Conservation (phyloP, 2,888 invertebrate species). For the Drosophila paracracens region DNA sequence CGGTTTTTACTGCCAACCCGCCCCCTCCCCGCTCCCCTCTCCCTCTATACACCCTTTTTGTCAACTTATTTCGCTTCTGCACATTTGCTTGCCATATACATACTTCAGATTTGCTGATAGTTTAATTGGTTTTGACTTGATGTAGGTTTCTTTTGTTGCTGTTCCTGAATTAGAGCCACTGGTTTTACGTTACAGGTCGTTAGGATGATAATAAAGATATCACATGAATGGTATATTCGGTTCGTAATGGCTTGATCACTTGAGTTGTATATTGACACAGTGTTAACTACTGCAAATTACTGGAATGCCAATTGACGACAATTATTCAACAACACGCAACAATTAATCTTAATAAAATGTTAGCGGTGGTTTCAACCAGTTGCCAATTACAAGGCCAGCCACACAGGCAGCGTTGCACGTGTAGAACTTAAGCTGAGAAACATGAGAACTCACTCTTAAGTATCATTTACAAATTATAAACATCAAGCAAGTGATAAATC, state of each 20-base stretch:
- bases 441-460: conserved; percentile 4
- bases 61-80: conserved; percentile 28
- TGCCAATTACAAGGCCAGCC: conserved; percentile 19
- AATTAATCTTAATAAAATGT: conserved; percentile 3
- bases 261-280: conserved; percentile 24
- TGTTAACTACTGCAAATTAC: conserved; percentile 27
- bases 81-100: conserved; percentile 19
- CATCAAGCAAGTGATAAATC: conserved; percentile 23
- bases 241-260: conserved; percentile 58
- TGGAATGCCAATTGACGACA: conserved; percentile 6
- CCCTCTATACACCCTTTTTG: conserved; percentile 13
- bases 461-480: conserved; percentile 25
- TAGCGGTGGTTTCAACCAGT: background rate
- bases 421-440: conserved; percentile 16
- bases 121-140: conserved; percentile 73
- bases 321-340: background rate
- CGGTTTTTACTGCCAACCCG: conserved; percentile 25
- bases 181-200: conserved; percentile 59
- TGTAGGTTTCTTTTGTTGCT: conserved; percentile 27
- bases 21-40: background rate
- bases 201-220: conserved; percentile 69
- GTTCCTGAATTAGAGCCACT: conserved; percentile 46
- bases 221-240: conserved; percentile 50
- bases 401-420: background rate
- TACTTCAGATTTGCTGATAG: conserved; percentile 69